phyloP scores from a whole-genome alignment of 1,140 invertebrate genomes.

The Xylocopa sonorina region DNA sequence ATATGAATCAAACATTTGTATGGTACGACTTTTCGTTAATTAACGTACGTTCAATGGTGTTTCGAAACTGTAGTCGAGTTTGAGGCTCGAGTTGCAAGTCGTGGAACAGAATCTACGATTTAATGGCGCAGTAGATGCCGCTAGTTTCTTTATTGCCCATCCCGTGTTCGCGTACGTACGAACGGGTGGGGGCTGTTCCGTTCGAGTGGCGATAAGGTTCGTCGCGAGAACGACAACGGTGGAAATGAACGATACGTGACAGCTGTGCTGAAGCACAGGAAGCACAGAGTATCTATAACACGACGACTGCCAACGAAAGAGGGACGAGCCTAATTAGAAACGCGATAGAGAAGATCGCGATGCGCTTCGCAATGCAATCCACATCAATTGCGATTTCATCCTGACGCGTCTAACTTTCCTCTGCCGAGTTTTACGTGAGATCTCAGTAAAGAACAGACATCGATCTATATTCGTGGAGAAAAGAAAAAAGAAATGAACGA shows the following conservation, averaged over 20 bases:
- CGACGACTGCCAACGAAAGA: constrained; percentile 32
- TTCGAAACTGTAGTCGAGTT: no score
- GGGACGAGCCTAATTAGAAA: constrained; percentile 1
- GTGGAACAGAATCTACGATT: background rate
- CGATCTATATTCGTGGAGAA: no score
- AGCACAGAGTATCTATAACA: constrained; percentile 40
- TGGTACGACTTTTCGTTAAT: no score
- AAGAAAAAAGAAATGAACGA: no score
- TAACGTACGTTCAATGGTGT: no score
- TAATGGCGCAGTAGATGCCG: background rate
- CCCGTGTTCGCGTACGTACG: accelerated
- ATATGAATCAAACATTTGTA: no score
- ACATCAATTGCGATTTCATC: background rate
- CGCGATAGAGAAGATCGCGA: constrained; percentile 22
- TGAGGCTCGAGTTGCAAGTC: background rate
- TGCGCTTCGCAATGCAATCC: background rate
- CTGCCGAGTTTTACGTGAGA: no score
- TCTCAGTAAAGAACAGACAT: no score
- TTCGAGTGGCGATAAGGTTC: background rate
- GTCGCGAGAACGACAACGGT: background rate
- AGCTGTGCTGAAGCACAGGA: constrained; percentile 49
- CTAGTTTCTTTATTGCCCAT: background rate
- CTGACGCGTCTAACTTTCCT: no score
- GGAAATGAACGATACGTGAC: constrained; percentile 20
- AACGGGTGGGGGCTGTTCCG: no score